These are phyloP conservation scores for Aphis gossypii DNA, from an alignment of 1,140 invertebrate species.

Conservation along the genomic window DNA sequence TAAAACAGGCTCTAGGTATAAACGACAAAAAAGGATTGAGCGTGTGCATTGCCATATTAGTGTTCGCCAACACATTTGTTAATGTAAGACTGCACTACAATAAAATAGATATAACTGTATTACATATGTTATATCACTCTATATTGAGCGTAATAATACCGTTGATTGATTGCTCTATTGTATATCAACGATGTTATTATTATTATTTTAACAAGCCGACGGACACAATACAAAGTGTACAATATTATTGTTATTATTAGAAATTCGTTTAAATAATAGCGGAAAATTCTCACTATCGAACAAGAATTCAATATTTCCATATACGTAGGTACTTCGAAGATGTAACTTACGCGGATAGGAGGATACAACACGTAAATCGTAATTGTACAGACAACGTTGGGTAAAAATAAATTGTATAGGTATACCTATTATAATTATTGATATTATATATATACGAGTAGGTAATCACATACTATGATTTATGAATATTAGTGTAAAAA, in stretches of 20 bases:
- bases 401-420: neutral
- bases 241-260: neutral
- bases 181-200: neutral
- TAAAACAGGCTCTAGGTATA: neutral
- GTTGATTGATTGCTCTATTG: slow-evolving; percentile 33
- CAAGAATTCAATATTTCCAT: neutral
- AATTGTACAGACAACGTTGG: neutral
- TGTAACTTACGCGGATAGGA: too few relatives aligned
- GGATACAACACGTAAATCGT: too few relatives aligned
- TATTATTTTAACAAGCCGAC: neutral
- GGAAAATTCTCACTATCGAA: neutral
- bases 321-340: too few relatives aligned
- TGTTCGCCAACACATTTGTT: neutral
- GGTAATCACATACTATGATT: neutral
- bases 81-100: neutral
- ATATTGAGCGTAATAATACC: neutral
- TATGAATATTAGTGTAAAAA: neutral
- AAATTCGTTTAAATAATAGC: neutral
- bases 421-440: neutral
- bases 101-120: neutral
- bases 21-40: neutral
- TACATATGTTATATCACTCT: slow-evolving; percentile 23
- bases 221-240: neutral
- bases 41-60: slow-evolving; percentile 17
- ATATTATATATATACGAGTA: neutral